Conservation (phyloP, 2,888 invertebrate species). For the Esperia sulphurella region DNA sequence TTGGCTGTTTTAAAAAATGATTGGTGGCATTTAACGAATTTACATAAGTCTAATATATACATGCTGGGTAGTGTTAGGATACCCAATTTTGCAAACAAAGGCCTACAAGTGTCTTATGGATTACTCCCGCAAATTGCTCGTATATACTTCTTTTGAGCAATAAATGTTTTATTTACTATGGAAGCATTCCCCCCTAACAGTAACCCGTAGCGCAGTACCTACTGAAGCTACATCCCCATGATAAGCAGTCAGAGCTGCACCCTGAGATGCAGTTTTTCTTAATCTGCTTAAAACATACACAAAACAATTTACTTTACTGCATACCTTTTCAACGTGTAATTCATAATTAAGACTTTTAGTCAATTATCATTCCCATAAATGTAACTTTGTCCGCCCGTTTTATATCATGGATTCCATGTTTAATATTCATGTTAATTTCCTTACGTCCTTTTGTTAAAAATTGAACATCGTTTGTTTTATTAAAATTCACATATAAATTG, state of each 20-base stretch:
- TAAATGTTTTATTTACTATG: too few species aligned
- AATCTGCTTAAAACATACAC: conserved; percentile 8
- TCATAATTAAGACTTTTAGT: conserved; percentile 10
- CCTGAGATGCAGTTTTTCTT: background rate
- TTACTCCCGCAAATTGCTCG: too few species aligned
- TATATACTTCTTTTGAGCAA: too few species aligned
- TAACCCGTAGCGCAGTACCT: conserved; percentile 10
- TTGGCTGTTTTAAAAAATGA: too few species aligned
- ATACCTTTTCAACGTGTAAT: conserved; percentile 11
- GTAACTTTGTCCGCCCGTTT: background rate
- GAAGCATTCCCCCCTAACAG: background rate
- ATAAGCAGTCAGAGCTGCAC: conserved; percentile 8
- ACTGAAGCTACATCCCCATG: conserved; percentile 13
- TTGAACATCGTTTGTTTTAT: background rate
- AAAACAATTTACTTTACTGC: conserved; percentile 12
- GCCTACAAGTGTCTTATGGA: too few species aligned
- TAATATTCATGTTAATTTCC: background rate
- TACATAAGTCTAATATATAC: too few species aligned
- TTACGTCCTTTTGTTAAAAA: background rate
- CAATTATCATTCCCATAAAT: conserved; percentile 10
- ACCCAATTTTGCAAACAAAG: too few species aligned
- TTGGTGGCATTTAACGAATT: too few species aligned
- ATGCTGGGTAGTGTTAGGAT: too few species aligned
- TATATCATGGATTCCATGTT: conserved; percentile 1
- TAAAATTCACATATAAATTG: too few species aligned